Conservation (phyloP, 1,140 invertebrate genomes). For the Wasmannia auropunctata region DNA sequence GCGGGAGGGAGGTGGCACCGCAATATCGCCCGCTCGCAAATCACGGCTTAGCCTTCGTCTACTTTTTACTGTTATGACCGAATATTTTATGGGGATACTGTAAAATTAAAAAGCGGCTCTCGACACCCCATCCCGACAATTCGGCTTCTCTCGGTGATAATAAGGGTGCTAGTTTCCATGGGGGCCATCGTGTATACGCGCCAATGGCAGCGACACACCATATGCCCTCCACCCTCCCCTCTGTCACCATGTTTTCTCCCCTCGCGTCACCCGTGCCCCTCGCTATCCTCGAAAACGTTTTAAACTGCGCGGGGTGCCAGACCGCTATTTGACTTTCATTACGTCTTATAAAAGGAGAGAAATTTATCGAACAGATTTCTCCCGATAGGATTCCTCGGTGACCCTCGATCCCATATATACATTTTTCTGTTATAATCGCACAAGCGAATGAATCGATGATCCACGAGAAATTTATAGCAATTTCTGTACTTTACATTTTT, state of each 20-base stretch:
- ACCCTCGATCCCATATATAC: conserved; percentile 53
- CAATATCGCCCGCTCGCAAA: conserved; percentile 81
- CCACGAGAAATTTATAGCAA: background rate
- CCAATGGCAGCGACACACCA: conserved; percentile 69
- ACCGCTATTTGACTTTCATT: conserved; percentile 86
- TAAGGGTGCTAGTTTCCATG: conserved; percentile 74
- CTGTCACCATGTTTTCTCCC: background rate
- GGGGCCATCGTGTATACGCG: conserved; percentile 41
- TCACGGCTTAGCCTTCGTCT: conserved; percentile 79
- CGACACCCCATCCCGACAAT: conserved; percentile 63
- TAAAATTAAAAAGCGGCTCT: conserved; percentile 84
- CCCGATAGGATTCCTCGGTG: conserved; percentile 15
- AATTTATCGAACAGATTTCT: conserved; percentile 75
- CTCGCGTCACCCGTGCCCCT: conserved; percentile 50
- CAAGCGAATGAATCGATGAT: conserved; percentile 20
- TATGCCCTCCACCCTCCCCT: conserved; percentile 73
- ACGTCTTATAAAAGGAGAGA: conserved; percentile 79
- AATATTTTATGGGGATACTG: conserved; percentile 84
- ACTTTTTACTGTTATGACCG: conserved; percentile 80
- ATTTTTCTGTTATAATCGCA: conserved; percentile 65
- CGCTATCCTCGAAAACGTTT: conserved; percentile 63
- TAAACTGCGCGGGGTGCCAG: conserved; percentile 78
- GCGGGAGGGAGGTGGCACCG: conserved; percentile 40
- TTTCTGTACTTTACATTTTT: background rate
- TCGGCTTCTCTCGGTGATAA: conserved; percentile 75